phyloP scores from a whole-genome alignment of 2,888 invertebrate species.

The Unio pictorum region DNA sequence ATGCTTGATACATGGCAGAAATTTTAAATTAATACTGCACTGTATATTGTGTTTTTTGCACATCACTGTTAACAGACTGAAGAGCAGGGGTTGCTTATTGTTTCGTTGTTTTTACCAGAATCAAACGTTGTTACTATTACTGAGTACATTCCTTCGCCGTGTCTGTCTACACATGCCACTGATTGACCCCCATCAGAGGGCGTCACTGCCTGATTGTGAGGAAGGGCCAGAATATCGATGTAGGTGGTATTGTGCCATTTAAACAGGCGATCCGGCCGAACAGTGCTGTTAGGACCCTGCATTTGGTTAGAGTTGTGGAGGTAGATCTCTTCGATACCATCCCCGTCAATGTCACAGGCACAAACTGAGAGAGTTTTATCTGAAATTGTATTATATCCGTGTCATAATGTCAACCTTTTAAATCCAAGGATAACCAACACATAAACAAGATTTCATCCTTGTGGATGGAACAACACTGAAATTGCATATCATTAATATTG shows the following conservation, averaged over 20 bases:
- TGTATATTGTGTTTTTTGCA: too few species aligned
- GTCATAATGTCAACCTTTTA: constrained; percentile 15
- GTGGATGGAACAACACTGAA: too few species aligned
- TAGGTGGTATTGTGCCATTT: constrained; percentile 50
- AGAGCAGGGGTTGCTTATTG: too few species aligned
- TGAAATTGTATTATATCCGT: constrained; percentile 3
- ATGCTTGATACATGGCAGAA: too few species aligned
- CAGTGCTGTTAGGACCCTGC: constrained; percentile 20
- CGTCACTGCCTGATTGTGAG: constrained; percentile 33
- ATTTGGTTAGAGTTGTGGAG: constrained; percentile 59
- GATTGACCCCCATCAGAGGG: constrained; percentile 53
- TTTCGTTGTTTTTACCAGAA: too few species aligned
- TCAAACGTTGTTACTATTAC: constrained; percentile 56
- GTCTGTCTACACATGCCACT: constrained; percentile 62
- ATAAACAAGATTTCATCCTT: too few species aligned
- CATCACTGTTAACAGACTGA: too few species aligned
- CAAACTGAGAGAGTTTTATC: constrained; percentile 38
- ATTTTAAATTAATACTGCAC: too few species aligned
- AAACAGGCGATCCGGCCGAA: constrained; percentile 50
- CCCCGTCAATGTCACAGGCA: constrained; percentile 66
- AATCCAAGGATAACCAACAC: too few species aligned
- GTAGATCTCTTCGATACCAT: constrained; percentile 65
- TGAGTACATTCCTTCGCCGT: constrained; percentile 57
- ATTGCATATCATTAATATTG: too few species aligned
- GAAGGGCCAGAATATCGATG: constrained; percentile 53